Base-by-base conservation (phyloP, 2,113 vertebrate species). In the Empidonax alnorum region DNA sequence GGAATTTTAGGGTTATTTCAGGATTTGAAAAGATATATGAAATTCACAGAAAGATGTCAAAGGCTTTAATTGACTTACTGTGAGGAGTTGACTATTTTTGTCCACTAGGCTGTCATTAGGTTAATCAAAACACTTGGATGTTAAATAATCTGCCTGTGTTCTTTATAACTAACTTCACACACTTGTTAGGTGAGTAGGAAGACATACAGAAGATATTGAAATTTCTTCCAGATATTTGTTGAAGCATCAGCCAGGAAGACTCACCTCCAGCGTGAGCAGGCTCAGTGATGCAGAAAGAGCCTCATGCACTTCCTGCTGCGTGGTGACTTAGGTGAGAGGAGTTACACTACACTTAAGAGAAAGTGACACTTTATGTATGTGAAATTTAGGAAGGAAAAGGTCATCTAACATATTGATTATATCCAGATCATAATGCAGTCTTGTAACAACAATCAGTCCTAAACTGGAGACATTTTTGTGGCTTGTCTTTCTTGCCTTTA, bases 381-480 rank as follows among this genome's bases (percentile, higher is more conserved):
- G 46, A 74, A 67, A 59, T 93, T 10, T 67, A 42, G 31, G 42
- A 44, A 63, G 10, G 23, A 44, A 67, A 71, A 50, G 2, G 10
- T 87, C 7, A 39, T 27, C 14, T 67, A 44, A 5, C 7, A 12
- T 66, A 30, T 4, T 62, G 39, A 82, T 55, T 37, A 12, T 19
- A 58, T 33, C 10, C 27, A 89, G 47, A 89, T 67, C 53, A 22
- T 8, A 35, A 8, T 15, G 7, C 4, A 46, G 6, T 24, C 35
- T 75, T 20, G 18, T 81, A 85, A 55, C 22, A 84, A 15, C 13
- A 27, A 25, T 41, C n/a, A 53, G 11, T 58, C 33, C 59, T 77
- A 62, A 78, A 46, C 2, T 0, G 46, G 7, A 39, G 11, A 19
- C 4, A 1, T 74, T 76, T 8, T 1, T 33, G 9, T 17, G 41